Conservation (phyloP, 2,888 invertebrate species). For the Autographa pulchrina region DNA sequence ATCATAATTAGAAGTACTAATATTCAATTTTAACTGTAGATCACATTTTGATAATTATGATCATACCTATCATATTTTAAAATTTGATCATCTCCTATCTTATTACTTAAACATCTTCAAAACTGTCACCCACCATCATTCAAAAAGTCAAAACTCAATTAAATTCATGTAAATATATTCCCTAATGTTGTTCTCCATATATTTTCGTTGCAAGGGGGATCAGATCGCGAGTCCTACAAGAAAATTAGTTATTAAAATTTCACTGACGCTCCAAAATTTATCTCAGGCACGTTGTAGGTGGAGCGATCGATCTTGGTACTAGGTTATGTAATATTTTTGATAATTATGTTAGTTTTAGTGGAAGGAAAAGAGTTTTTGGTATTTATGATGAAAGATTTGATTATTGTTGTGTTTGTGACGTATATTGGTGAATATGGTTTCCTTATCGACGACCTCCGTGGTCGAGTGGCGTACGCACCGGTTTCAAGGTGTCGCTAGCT, state of each 20-base stretch:
- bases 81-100: too few relatives aligned
- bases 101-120: neutral
- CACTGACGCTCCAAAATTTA: constrained; percentile 89
- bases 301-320: constrained; percentile 66
- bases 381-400: too few relatives aligned
- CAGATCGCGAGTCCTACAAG: constrained; percentile 80
- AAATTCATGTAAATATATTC: constrained; percentile 26
- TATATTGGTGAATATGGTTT: too few relatives aligned
- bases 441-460: too few relatives aligned
- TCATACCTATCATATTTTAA: too few relatives aligned
- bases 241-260: constrained; percentile 90
- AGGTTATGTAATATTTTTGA: constrained; percentile 48
- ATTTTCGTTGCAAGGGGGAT: constrained; percentile 57
- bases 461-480: too few relatives aligned
- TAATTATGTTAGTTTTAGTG: neutral
- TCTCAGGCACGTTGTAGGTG: constrained; percentile 76
- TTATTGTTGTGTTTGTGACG: too few relatives aligned
- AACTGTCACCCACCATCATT: neutral
- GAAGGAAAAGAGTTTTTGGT: neutral
- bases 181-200: constrained; percentile 45
- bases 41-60: too few relatives aligned
- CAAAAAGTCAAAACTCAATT: neutral
- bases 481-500: too few relatives aligned
- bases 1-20: too few relatives aligned
- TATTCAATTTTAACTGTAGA: too few relatives aligned